Conservation (phyloP, 1,140 invertebrate species). For the Drosophila miranda region DNA sequence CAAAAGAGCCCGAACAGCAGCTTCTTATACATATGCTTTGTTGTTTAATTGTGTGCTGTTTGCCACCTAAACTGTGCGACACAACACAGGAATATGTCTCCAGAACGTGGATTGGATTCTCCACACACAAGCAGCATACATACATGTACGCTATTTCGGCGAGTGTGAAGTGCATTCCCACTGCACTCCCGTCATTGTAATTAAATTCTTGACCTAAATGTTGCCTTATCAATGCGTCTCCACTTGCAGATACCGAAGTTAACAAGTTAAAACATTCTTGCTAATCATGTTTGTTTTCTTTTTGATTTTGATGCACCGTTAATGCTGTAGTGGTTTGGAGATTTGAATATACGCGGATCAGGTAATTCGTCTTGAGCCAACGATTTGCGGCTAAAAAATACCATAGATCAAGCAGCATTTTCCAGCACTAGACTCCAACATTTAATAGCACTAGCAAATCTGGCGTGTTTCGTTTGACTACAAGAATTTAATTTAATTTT, state of each 20-base stretch:
- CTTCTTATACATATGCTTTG: constrained; percentile 46
- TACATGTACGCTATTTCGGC: background rate
- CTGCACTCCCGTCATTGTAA: constrained; percentile 28
- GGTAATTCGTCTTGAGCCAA: background rate
- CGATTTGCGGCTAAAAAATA: constrained; percentile 16
- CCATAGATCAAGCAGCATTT: background rate
- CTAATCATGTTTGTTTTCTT: background rate
- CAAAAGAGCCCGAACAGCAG: constrained; percentile 29
- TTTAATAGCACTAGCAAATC: too few species aligned
- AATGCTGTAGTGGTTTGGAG: too few species aligned
- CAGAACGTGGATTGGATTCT: background rate
- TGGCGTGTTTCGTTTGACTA: background rate
- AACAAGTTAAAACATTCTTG: constrained; percentile 31
- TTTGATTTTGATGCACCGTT: constrained; percentile 18
- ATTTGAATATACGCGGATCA: constrained; percentile 8
- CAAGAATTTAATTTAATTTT: background rate
- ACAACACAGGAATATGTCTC: constrained; percentile 10
- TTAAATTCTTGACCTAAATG: constrained; percentile 66
- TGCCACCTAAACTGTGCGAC: constrained; percentile 23
- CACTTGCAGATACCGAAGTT: constrained; percentile 35
- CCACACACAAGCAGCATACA: too few species aligned
- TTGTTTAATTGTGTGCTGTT: constrained; percentile 42
- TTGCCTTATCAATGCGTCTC: constrained; percentile 25
- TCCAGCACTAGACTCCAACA: too few species aligned
- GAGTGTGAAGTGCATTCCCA: constrained; percentile 1